These are phyloP conservation scores for Lasiommata megera DNA, from an alignment of 2,888 invertebrate genomes.

Conservation along the genomic window DNA sequence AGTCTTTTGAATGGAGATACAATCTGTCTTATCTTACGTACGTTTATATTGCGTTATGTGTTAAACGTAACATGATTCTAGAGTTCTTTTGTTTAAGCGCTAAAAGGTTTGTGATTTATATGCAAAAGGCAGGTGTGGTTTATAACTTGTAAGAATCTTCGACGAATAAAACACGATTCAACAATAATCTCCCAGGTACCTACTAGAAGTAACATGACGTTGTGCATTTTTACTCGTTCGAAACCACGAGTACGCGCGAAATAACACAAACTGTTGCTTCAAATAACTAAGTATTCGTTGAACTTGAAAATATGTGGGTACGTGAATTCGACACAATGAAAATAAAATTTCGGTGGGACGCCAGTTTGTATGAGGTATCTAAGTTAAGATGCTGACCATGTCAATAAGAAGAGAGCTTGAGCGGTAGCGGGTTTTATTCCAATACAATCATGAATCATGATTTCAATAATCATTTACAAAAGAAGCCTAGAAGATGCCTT, in stretches of 20 bases:
- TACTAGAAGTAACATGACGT: background rate
- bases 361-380: slow-evolving; percentile 28
- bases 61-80: background rate
- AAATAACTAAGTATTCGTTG: slow-evolving; percentile 24
- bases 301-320: slow-evolving; percentile 21
- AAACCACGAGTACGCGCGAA: slow-evolving; percentile 5
- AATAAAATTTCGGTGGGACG: slow-evolving; percentile 27
- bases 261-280: slow-evolving; percentile 16
- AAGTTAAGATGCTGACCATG: background rate
- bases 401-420: background rate
- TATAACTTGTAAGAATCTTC: too few relatives aligned
- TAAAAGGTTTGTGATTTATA: too few relatives aligned
- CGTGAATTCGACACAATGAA: slow-evolving; percentile 26
- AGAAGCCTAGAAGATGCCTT: too few relatives aligned
- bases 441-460: too few relatives aligned
- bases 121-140: too few relatives aligned
- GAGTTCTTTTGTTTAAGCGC: background rate
- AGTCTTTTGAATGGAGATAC: slow-evolving; percentile 18
- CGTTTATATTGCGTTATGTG: background rate
- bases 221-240: background rate
- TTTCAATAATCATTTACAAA: too few relatives aligned
- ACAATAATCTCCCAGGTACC: background rate
- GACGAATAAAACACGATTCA: too few relatives aligned
- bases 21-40: background rate
- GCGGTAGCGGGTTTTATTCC: background rate